Evolutionary conservation across 1,140 invertebrate species (phyloP), one percentile per base, ranked within the genome.

Genomic region (Zaprionus kolodkinae): DNA sequence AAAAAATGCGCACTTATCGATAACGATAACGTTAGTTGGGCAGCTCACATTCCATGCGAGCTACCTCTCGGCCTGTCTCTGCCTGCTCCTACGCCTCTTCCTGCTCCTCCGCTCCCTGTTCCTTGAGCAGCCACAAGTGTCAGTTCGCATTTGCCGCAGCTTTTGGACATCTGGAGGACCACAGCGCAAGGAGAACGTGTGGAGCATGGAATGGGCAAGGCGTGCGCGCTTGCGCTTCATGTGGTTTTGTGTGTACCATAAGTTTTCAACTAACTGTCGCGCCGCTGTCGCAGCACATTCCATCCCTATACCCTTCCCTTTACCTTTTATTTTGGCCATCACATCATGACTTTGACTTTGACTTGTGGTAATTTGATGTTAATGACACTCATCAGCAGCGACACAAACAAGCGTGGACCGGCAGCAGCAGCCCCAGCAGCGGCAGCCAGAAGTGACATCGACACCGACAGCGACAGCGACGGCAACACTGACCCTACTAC

Each of bases 281-380:
- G 67, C 67, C 83, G 74, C 9, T 25, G 17, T n/a, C 12, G 57
- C 67, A 59, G 11, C 27, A 27, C 27, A 27, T 25, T 13, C 13
- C 35, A 27, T 7, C 30, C 21, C 9, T 55, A 40, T 25, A 12
- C 6, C 9, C 48, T 56, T n/a, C 35, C 5, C 25, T 60, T 65
- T 36, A 30, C 55, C 45, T 72, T 72, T 66, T 50, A 70, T 78
- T 72, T 69, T 72, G 76, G 62, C 70, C 65, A 88, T 45, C 40
- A 85, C 74, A 89, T 89, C 71, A 89, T 89, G 85, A 89, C 85
- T 88, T 76, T 89, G 85, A 90, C 81, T 88, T 88, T 89, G 85
- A 90, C 81, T 88, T 88, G 84, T 88, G 85, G 85, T 88, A 88
- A 88, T 88, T 81, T 90, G 85, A 88, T 88, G 85, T 88, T 88